Evolutionary conservation across 2,797 vertebrate species (phyloP), one percentile per base, ranked within the genome.

Genomic region (Adelosebastes latens): DNA sequence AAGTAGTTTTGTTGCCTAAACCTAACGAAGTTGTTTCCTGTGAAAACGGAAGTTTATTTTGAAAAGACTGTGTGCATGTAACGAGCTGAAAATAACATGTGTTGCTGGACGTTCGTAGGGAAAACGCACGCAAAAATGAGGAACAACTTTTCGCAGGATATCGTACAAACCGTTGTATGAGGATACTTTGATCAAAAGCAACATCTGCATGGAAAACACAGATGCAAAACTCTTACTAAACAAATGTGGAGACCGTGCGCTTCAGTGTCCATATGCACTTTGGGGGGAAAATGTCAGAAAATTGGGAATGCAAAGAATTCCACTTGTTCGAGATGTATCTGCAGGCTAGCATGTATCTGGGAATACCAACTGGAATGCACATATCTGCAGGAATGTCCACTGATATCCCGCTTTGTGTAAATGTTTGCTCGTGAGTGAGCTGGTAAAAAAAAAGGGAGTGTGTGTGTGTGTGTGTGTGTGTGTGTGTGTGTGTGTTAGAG

Each of bases 371-470:
- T 56, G 80, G 89, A 92, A 88, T 74, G 84, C 84, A 79, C 61
- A 53, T 78, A 81, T 80, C 77, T 82, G 29, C 11, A 90, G 80
- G 86, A 91, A 92, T 92, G 90, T 81, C 78, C 73, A 76, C 81
- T 32, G 90, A 90, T 92, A 88, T 87, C 79, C 77, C 8, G 34
- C 86, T 55, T 77, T 82, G 87, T 82, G 89, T 82, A 91, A 93
- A 94, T 91, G 89, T 93, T 94, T 92, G 89, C 76, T 89, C 74
- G 83, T 74, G 82, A 85, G 62, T 22, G 16, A 68, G 46, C 74
- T 39, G 25, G 61, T 75, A 82, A 79, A 84, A 78, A 82, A 25
- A 39, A 42, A 52, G 22, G 16, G 63, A 8, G 16, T 18, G 42
- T 16, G 42, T 42, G 39, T 42, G 29, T 53, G 64, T 24, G 58